Evolutionary conservation across 1,140 invertebrate genomes (phyloP), one percentile per base, ranked within the genome.

Genomic region (Drosophila tropicalis): DNA sequence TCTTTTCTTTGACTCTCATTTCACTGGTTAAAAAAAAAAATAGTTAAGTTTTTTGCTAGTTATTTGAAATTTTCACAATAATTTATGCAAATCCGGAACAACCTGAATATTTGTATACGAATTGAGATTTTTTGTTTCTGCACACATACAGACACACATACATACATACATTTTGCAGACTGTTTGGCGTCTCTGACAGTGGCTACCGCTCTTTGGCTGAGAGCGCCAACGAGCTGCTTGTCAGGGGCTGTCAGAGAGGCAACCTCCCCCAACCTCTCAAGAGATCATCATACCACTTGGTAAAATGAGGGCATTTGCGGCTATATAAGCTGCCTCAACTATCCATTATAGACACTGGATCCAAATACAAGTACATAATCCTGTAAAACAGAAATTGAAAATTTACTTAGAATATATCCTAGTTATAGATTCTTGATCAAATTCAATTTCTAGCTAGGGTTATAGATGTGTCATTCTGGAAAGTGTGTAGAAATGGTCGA

Each of bases 51-150:
- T 51, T 51, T 22, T 22, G 9, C 17, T 22, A 3, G 17, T 51
- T 19, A 7, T 51, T 51, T 61, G 25, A 17, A 40, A 44, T 47
- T 62, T 63, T 70, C 66, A 63, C 65, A 34, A 22, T 32, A 44
- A 72, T 72, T 58, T 78, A 75, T 78, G 73, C 61, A 66, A 76
- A 72, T 81, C 60, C 55, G 32, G 36, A 54, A 61, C 64, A 73
- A 58, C 34, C 66, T 51, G 44, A 22, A 22, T 51, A 51, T 51
- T 9, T 69, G 63, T 61, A 66, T 29, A 5, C 66, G 19, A 51
- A 41, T 22, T 62, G 22, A 41, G 34, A 62, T 62, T 62, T 62
- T 62, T 25, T 12, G 36, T n/a, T 4, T 41, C 15, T 41, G 65
- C n/a, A 47, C 17, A 40, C 15, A 5, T 54, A 54, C 39, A 36